phyloP scores from a whole-genome alignment of 2,113 vertebrate genomes.

The Regulus satrapa region DNA sequence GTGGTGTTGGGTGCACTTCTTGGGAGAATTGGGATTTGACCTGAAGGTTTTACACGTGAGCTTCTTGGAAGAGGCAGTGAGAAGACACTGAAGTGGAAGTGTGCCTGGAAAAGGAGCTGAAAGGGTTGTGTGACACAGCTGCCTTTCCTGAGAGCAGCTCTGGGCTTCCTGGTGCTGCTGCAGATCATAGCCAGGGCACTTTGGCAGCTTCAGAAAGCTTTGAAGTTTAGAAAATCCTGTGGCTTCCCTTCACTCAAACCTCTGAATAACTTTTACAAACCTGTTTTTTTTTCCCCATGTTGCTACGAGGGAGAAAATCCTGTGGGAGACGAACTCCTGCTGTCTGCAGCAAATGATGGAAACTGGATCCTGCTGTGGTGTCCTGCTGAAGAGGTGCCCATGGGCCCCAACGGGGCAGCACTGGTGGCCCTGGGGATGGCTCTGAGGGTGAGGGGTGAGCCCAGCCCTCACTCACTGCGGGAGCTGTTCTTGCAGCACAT shows the following conservation, averaged over 20 bases:
- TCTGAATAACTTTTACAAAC: not conserved
- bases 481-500: not conserved
- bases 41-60: not conserved
- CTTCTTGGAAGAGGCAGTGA: not conserved
- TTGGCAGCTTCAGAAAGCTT: not conserved
- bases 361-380: rapidly evolving
- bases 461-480: not conserved
- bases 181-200: not conserved
- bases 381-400: not conserved
- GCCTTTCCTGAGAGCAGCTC: not conserved
- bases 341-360: not conserved
- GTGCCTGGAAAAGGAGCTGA: not conserved
- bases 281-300: not conserved
- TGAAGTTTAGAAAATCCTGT: not conserved
- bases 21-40: not conserved
- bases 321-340: rapidly evolving
- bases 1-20: slow-evolving; percentile 52
- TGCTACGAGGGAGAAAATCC: not conserved
- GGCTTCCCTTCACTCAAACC: not conserved
- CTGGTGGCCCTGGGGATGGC: not conserved
- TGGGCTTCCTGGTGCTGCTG: not conserved
- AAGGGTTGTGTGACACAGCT: not conserved
- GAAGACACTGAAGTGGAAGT: not conserved
- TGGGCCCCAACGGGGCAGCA: rapidly evolving
- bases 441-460: not conserved